Conservation (phyloP, 2,888 invertebrate species). For the Polymixis flavicincta region DNA sequence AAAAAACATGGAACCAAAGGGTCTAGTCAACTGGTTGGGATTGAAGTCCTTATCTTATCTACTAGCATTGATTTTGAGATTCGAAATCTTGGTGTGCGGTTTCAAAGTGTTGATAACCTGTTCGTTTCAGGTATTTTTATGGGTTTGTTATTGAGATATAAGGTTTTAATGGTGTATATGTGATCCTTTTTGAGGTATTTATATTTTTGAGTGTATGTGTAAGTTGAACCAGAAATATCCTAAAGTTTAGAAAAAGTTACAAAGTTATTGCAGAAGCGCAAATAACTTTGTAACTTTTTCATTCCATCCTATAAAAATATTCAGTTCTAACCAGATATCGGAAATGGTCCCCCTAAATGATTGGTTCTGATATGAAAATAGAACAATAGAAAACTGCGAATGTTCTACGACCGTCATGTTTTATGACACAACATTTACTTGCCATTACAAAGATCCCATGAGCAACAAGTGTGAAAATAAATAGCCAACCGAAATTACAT, state of each 20-base stretch:
- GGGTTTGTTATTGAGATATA: constrained; percentile 66
- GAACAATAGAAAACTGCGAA: not conserved
- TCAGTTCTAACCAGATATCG: not conserved
- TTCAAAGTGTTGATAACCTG: constrained; percentile 75
- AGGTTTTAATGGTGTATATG: constrained; percentile 46
- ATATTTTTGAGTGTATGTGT: constrained; percentile 18
- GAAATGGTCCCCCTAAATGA: not conserved
- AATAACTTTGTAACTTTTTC: not conserved
- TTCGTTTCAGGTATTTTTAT: constrained; percentile 68
- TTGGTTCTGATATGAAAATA: not conserved
- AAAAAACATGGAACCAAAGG: constrained; percentile 44
- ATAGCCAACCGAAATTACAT: constrained; percentile 6
- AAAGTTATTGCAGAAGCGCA: too few species aligned
- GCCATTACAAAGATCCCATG: not conserved
- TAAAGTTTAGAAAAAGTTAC: too few species aligned
- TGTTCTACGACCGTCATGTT: not conserved
- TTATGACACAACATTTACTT: not conserved
- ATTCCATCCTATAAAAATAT: not conserved
- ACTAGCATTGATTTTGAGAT: constrained; percentile 87
- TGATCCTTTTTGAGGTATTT: constrained; percentile 35
- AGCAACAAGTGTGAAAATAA: constrained; percentile 1
- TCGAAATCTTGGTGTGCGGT: constrained; percentile 87
- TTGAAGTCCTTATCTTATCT: constrained; percentile 86
- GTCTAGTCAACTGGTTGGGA: constrained; percentile 71
- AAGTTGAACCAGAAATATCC: constrained; percentile 26